Evolutionary conservation across 53 echinoderm and acorn worm genomes (phyloP).

Genomic region (Antedon mediterranea): DNA sequence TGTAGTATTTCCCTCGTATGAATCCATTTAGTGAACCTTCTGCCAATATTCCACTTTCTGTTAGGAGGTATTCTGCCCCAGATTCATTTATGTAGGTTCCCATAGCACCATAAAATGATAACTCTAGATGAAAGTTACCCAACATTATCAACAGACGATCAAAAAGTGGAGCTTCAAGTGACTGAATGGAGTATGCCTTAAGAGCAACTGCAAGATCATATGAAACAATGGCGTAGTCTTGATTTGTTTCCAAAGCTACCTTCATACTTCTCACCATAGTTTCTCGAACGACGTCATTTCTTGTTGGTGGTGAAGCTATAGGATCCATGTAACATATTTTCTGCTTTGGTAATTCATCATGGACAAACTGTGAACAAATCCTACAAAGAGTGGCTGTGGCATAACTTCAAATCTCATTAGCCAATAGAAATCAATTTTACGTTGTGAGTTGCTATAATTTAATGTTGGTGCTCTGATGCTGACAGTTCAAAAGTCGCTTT

Average conservation of each 20-base stretch:
- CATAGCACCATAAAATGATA: conserved; percentile 35
- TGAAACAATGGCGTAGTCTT: conserved; percentile 26
- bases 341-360: conserved; percentile 17
- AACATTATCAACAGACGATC: conserved; percentile 31
- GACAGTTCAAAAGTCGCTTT: conserved; percentile 16
- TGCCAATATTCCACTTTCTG: conserved; percentile 32
- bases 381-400: conserved; percentile 24
- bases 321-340: conserved; percentile 36
- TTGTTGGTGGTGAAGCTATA: conserved; percentile 33
- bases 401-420: conserved; percentile 9
- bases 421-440: conserved; percentile 32
- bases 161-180: conserved; percentile 29
- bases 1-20: neutral
- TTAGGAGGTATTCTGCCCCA: conserved; percentile 29
- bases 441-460: neutral
- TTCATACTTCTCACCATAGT: conserved; percentile 35
- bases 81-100: conserved; percentile 35
- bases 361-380: conserved; percentile 26
- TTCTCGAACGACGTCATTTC: conserved; percentile 49
- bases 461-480: conserved; percentile 7
- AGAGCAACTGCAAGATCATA: conserved; percentile 46
- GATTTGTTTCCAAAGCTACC: conserved; percentile 21
- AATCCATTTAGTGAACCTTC: conserved; percentile 37
- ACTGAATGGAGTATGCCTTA: conserved; percentile 34
- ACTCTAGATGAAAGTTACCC: conserved; percentile 43